Evolutionary conservation across 2,797 vertebrate genomes (phyloP).

Genomic region (Knipowitschia caucasica): DNA sequence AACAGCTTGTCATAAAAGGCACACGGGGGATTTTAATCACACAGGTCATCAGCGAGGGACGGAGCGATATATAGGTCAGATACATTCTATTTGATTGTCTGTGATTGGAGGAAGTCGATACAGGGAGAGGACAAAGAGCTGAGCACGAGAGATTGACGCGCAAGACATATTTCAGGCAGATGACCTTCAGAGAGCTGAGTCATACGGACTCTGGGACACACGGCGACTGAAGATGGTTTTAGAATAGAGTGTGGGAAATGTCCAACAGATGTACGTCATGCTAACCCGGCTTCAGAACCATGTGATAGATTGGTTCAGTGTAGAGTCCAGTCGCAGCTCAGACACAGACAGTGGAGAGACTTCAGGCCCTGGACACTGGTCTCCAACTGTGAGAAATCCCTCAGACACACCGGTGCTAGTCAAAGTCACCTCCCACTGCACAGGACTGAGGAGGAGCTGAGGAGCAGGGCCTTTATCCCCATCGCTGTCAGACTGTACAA

Average conservation of each 20-base stretch:
- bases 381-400: no score
- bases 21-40: conserved; percentile 53
- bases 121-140: conserved; percentile 20
- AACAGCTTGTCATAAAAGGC: conserved; percentile 59
- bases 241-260: background rate
- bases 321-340: no score
- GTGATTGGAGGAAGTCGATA: conserved; percentile 16
- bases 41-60: conserved; percentile 47
- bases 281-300: no score
- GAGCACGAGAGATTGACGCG: background rate
- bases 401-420: no score
- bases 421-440: no score
- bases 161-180: background rate
- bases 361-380: no score
- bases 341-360: no score
- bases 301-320: no score
- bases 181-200: conserved; percentile 1
- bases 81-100: conserved; percentile 30
- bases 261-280: no score
- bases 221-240: background rate
- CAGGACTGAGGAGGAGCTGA: no score
- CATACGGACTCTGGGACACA: background rate
- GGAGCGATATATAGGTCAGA: conserved; percentile 48
- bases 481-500: no score
- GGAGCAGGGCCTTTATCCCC: no score